Evolutionary conservation across 2,888 invertebrate species (phyloP).

Genomic region (Torymus aiolomorphi): DNA sequence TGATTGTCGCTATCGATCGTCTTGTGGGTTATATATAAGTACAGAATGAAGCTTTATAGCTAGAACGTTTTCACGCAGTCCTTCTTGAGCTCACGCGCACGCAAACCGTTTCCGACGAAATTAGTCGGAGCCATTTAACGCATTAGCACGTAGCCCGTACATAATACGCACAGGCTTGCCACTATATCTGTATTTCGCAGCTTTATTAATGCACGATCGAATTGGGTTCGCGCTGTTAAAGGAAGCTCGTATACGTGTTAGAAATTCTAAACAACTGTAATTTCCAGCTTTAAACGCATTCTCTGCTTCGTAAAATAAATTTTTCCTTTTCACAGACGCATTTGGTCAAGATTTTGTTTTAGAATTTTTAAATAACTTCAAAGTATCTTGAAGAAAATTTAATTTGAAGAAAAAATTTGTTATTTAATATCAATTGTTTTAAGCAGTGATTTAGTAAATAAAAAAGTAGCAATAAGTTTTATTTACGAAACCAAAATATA

Average conservation of each 20-base stretch:
- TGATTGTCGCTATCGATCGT: slow-evolving; percentile 18
- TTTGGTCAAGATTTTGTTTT: neutral
- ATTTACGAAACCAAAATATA: slow-evolving; percentile 23
- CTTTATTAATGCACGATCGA: slow-evolving; percentile 20
- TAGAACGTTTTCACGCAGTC: slow-evolving; percentile 13
- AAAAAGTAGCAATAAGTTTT: slow-evolving; percentile 5
- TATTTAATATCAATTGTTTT: too few species aligned
- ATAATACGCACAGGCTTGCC: slow-evolving; percentile 6
- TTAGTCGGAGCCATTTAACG: slow-evolving; percentile 41
- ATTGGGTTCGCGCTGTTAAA: neutral
- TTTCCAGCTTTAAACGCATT: too few species aligned
- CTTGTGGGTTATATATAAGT: neutral
- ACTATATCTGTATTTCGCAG: slow-evolving; percentile 11
- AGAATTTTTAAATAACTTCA: neutral
- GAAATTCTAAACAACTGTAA: neutral
- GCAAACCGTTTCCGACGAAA: slow-evolving; percentile 19
- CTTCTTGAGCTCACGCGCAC: neutral
- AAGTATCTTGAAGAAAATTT: too few species aligned
- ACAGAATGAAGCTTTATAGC: slow-evolving; percentile 17
- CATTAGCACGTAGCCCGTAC: slow-evolving; percentile 37
- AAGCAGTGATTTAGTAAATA: neutral
- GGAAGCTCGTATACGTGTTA: neutral
- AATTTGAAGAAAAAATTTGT: too few species aligned
- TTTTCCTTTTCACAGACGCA: too few species aligned
- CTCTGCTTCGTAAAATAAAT: too few species aligned